Percentiles rank a stretch among this genome's conserved stretches.
phyloP scores from a whole-genome alignment of 1,140 invertebrate genomes.

The Heliconius hewitsoni region DNA sequence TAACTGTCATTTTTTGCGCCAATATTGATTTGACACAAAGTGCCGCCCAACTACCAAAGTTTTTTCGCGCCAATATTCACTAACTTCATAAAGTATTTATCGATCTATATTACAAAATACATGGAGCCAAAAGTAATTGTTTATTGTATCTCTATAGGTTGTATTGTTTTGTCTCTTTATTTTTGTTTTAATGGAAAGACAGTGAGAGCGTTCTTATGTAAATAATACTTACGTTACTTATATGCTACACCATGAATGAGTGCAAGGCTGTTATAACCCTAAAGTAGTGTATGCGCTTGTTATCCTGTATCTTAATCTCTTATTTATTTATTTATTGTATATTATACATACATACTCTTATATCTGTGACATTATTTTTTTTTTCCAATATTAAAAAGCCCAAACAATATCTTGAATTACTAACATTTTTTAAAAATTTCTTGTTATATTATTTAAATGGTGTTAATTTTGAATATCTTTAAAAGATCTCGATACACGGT shows the following conservation, averaged over 20 bases:
- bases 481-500: slow-evolving; percentile 28
- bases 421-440: not conserved
- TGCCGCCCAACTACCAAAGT: no score
- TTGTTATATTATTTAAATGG: slow-evolving; percentile 6
- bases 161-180: slow-evolving; percentile 20
- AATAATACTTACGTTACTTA: slow-evolving; percentile 59
- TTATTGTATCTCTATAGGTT: slow-evolving; percentile 29
- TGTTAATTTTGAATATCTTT: not conserved
- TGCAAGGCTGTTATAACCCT: slow-evolving; percentile 57
- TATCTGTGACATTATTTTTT: not conserved
- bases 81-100: no score
- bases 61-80: no score
- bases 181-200: slow-evolving; percentile 46
- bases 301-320: slow-evolving; percentile 35
- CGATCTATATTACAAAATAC: not conserved
- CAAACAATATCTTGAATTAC: not conserved
- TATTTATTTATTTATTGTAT: slow-evolving; percentile 30
- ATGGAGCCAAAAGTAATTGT: slow-evolving; percentile 19
- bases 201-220: slow-evolving; percentile 67
- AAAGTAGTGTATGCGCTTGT: slow-evolving; percentile 41
- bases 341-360: not conserved
- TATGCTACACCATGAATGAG: slow-evolving; percentile 51
- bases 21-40: no score
- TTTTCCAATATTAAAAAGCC: not conserved
- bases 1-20: no score